phyloP scores from a whole-genome alignment of 1,140 invertebrate species.

The Coboldia fuscipes region DNA sequence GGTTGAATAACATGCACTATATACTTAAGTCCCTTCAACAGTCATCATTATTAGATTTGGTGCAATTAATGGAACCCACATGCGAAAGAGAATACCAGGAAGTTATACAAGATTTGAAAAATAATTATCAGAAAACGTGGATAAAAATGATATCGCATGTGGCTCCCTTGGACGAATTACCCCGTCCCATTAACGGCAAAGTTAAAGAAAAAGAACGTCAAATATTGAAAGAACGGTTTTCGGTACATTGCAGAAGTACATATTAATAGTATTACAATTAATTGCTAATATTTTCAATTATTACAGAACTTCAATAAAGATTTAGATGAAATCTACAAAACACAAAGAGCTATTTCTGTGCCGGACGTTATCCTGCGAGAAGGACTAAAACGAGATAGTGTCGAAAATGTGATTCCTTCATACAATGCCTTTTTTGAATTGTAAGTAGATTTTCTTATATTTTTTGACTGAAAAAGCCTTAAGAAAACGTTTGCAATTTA shows the following conservation, averaged over 20 bases:
- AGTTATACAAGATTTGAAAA: slow-evolving; percentile 36
- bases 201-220: slow-evolving; percentile 73
- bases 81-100: slow-evolving; percentile 67
- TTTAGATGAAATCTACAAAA: slow-evolving; percentile 68
- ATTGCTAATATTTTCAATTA: slow-evolving; percentile 1
- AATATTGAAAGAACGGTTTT: slow-evolving; percentile 84
- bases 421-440: slow-evolving; percentile 61
- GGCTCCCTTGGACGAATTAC: slow-evolving; percentile 37
- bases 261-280: slow-evolving; percentile 1
- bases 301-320: slow-evolving; percentile 80
- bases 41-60: slow-evolving; percentile 59
- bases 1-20: slow-evolving; percentile 85
- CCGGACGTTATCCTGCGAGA: slow-evolving; percentile 76
- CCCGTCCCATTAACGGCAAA: slow-evolving; percentile 38
- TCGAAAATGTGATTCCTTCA: slow-evolving; percentile 61
- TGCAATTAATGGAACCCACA: slow-evolving; percentile 55
- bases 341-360: slow-evolving; percentile 79
- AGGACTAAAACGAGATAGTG: slow-evolving; percentile 61
- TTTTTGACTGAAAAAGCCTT: not conserved
- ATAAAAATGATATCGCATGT: slow-evolving; percentile 59
- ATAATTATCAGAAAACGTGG: slow-evolving; percentile 32
- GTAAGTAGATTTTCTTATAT: slow-evolving; percentile 21
- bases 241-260: slow-evolving; percentile 34
- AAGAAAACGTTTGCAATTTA: slow-evolving; percentile 5
- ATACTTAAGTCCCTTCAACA: slow-evolving; percentile 72